Evolutionary conservation across 2,888 invertebrate genomes (phyloP).

Genomic region (Panorpa germanica): DNA sequence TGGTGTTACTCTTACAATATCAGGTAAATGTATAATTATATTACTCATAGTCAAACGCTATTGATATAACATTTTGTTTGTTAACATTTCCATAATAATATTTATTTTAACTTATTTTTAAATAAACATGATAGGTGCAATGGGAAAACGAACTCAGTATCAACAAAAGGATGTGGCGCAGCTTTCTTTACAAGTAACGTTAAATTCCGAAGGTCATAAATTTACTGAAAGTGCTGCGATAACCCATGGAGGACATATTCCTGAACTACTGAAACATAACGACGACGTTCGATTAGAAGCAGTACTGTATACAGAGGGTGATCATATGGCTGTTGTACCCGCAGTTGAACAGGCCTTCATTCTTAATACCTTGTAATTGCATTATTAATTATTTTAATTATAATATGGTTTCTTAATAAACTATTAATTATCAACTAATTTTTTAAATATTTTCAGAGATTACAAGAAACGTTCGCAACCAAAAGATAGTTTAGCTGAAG

Average conservation of each 20-base stretch:
- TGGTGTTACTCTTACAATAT: conserved; percentile 34
- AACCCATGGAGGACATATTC: conserved; percentile 32
- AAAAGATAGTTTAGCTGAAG: conserved; percentile 57
- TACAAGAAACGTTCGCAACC: conserved; percentile 57
- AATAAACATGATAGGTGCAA: conserved; percentile 35
- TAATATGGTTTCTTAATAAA: conserved; percentile 8
- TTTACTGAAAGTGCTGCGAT: conserved; percentile 26
- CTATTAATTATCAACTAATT: conserved; percentile 6
- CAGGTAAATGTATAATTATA: background rate
- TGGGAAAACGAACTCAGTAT: conserved; percentile 81
- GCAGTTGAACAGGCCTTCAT: conserved; percentile 63
- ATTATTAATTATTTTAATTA: conserved; percentile 4
- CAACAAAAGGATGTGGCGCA: conserved; percentile 73
- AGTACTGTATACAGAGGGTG: conserved; percentile 45
- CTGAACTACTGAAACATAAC: conserved; percentile 49
- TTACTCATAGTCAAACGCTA: conserved; percentile 1
- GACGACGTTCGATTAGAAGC: conserved; percentile 77
- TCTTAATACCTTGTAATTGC: conserved; percentile 50
- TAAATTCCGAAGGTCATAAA: conserved; percentile 24
- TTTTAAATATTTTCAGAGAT: conserved; percentile 30
- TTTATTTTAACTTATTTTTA: conserved; percentile 7
- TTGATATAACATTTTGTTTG: conserved; percentile 1
- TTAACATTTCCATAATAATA: conserved; percentile 7
- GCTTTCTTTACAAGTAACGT: conserved; percentile 46
- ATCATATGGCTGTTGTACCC: conserved; percentile 33